Percentiles rank a stretch among this genome's conserved stretches.
Evolutionary conservation across 2,888 invertebrate genomes (phyloP).

Genomic region (Peribatodes rhomboidaria): DNA sequence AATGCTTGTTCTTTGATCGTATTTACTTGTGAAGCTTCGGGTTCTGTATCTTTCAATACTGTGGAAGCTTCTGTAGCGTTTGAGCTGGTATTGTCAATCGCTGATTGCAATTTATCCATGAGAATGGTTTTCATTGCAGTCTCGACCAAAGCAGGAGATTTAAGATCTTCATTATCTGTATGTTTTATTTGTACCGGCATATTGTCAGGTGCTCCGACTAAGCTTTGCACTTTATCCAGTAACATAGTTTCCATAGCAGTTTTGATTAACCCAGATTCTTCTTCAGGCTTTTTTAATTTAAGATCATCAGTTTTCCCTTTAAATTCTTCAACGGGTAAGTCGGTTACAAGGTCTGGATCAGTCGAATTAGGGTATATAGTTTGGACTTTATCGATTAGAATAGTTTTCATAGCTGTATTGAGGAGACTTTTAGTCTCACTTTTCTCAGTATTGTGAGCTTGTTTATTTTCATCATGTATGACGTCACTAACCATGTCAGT

Average conservation of each 20-base stretch:
- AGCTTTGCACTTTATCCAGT: slow-evolving; percentile 76
- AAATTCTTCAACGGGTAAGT: slow-evolving; percentile 23
- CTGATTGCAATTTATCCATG: slow-evolving; percentile 75
- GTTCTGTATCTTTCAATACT: slow-evolving; percentile 23
- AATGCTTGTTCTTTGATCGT: slow-evolving; percentile 43
- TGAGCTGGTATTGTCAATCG: slow-evolving; percentile 47
- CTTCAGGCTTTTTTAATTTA: slow-evolving; percentile 35
- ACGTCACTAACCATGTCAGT: slow-evolving; percentile 23
- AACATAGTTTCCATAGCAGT: slow-evolving; percentile 83
- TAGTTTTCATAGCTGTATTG: slow-evolving; percentile 59
- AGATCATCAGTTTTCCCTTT: slow-evolving; percentile 37
- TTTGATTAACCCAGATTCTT: slow-evolving; percentile 57
- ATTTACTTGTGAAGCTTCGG: slow-evolving; percentile 24
- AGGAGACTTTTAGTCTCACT: slow-evolving; percentile 53
- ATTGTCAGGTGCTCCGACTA: slow-evolving; percentile 26
- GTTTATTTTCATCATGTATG: slow-evolving; percentile 3
- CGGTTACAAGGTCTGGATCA: slow-evolving; percentile 45
- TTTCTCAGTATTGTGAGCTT: not conserved
- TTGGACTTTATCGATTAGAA: slow-evolving; percentile 45
- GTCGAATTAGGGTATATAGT: slow-evolving; percentile 39
- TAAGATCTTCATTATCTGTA: slow-evolving; percentile 30
- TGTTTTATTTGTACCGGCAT: not conserved
- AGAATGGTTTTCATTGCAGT: slow-evolving; percentile 81
- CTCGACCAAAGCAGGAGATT: slow-evolving; percentile 64
- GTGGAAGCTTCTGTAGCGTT: slow-evolving; percentile 12